phyloP scores from a whole-genome alignment of 2,113 vertebrate genomes.

The Columba janthina region DNA sequence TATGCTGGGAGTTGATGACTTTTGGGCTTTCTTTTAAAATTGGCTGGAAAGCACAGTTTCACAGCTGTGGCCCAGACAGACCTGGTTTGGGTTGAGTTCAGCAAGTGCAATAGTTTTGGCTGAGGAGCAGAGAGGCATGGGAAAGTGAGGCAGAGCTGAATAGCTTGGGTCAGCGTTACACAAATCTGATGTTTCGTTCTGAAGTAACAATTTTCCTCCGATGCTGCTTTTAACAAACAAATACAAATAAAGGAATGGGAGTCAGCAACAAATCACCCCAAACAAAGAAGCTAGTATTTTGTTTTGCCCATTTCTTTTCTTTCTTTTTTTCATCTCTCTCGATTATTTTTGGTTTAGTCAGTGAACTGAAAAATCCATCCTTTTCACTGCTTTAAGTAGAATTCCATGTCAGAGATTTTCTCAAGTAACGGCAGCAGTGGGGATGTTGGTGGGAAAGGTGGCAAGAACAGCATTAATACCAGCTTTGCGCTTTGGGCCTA shows the following conservation, averaged over 20 bases:
- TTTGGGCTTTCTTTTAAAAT: background rate
- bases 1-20: background rate
- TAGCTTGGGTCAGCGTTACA: background rate
- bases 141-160: background rate
- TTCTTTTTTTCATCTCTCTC: background rate
- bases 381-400: constrained; percentile 33
- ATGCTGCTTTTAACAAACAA: background rate
- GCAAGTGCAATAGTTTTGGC: background rate
- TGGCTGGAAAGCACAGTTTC: background rate
- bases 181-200: background rate
- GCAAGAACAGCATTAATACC: background rate
- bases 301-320: background rate
- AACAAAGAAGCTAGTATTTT: background rate
- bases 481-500: background rate
- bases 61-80: background rate
- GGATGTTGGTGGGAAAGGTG: background rate
- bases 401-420: constrained; percentile 34
- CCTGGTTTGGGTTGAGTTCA: background rate
- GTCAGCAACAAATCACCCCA: background rate
- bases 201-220: background rate
- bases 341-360: constrained; percentile 15
- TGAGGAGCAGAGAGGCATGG: background rate
- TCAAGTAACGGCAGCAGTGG: accelerated
- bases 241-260: background rate
- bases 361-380: constrained; percentile 11